Percentiles rank a stretch among this genome's conserved stretches.
Conservation (phyloP, 2,888 invertebrate species). For the Stenurella melanura region DNA sequence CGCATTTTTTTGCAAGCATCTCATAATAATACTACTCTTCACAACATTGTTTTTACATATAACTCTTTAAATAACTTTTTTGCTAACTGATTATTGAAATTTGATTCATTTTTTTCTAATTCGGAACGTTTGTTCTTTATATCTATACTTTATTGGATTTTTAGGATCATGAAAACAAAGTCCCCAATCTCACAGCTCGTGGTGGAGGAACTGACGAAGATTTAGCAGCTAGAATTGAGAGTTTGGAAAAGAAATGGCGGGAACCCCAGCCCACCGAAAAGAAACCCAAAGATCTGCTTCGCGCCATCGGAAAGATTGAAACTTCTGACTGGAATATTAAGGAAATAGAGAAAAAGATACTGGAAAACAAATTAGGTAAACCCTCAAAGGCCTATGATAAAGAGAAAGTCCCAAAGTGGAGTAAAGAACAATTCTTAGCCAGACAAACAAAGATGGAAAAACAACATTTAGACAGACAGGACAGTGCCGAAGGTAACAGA, state of each 20-base stretch:
- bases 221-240: conserved; percentile 80
- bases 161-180: conserved; percentile 68
- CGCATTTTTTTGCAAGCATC: too few species aligned
- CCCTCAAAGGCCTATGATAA: conserved; percentile 76
- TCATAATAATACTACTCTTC: too few species aligned
- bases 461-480: conserved; percentile 78
- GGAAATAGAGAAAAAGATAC: conserved; percentile 92
- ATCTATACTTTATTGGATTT: conserved; percentile 35
- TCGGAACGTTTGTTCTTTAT: not conserved
- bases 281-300: conserved; percentile 89
- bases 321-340: conserved; percentile 93
- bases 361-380: conserved; percentile 79
- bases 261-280: conserved; percentile 78
- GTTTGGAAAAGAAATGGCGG: conserved; percentile 87
- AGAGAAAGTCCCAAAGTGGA: conserved; percentile 92
- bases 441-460: conserved; percentile 83
- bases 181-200: conserved; percentile 63
- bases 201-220: conserved; percentile 73
- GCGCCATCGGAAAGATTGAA: conserved; percentile 89
- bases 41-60: too few species aligned
- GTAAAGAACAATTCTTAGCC: conserved; percentile 86
- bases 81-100: not conserved
- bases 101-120: not conserved
- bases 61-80: not conserved
- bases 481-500: conserved; percentile 73